These are phyloP conservation scores for Petrocephalus microphthalmus DNA, from an alignment of 2,113 vertebrate genomes.

Conservation along the genomic window DNA sequence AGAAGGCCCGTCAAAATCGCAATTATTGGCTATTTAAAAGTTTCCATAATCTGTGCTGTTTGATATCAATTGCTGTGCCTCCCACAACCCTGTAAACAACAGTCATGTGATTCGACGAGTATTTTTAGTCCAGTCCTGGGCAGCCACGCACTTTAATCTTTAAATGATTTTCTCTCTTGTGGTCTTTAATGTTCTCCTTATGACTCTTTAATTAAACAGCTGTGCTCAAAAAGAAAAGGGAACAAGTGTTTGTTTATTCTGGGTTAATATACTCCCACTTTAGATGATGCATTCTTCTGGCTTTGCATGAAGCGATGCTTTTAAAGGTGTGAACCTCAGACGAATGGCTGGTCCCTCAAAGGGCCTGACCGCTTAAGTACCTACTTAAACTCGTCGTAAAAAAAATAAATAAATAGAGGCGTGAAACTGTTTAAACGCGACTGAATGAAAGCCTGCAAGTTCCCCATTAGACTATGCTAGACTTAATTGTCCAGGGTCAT, in stretches of 20 bases:
- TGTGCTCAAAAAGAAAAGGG: neutral
- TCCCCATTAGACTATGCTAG: neutral
- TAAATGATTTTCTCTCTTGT: neutral
- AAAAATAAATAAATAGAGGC: neutral
- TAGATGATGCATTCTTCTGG: neutral
- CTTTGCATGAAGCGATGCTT: neutral
- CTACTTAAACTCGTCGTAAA: neutral
- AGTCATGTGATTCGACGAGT: neutral
- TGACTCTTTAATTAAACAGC: constrained; percentile 6
- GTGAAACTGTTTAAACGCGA: neutral
- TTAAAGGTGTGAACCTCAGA: neutral
- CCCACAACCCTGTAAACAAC: neutral
- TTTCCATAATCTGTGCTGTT: constrained; percentile 4
- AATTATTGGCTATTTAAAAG: constrained; percentile 20
- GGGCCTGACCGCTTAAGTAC: neutral
- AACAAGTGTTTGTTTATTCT: neutral
- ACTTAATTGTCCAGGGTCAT: neutral
- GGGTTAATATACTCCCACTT: neutral
- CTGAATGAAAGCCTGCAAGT: neutral
- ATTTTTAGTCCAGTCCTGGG: neutral
- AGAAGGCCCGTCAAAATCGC: constrained; percentile 10
- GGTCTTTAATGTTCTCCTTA: neutral
- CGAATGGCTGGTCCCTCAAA: neutral
- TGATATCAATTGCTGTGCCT: neutral
- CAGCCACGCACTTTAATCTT: neutral